Evolutionary conservation across 2,888 invertebrate genomes (phyloP).

Genomic region (Elaeidobius kamerunicus): DNA sequence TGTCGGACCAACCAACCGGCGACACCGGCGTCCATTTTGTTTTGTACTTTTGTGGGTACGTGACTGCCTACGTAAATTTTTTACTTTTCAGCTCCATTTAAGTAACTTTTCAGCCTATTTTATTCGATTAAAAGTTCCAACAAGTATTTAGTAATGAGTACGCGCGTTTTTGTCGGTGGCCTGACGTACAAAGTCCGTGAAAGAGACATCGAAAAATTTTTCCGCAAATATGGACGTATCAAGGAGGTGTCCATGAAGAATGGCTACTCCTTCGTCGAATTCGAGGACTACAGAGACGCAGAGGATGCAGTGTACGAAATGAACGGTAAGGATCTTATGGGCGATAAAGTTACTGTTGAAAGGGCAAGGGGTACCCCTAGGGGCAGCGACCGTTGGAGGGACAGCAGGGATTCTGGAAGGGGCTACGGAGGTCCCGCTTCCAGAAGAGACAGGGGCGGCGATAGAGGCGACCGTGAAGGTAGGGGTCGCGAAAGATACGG

Average conservation of each 20-base stretch:
- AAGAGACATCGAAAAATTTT: slow-evolving; percentile 93
- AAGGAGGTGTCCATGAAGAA: slow-evolving; percentile 94
- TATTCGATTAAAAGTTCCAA: background rate
- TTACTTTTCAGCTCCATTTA: background rate
- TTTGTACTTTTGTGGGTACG: background rate
- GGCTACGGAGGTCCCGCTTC: slow-evolving; percentile 8
- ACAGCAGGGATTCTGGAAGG: slow-evolving; percentile 55
- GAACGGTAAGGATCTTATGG: slow-evolving; percentile 93
- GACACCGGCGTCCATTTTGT: slow-evolving; percentile 1
- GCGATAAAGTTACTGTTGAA: slow-evolving; percentile 89
- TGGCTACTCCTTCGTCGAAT: slow-evolving; percentile 98
- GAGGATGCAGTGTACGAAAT: slow-evolving; percentile 98
- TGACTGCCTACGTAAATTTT: slow-evolving; percentile 3
- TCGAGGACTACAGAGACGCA: slow-evolving; percentile 95
- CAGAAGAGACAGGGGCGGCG: slow-evolving; percentile 26
- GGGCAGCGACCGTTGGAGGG: slow-evolving; percentile 71
- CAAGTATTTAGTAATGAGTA: slow-evolving; percentile 55
- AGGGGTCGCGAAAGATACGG: slow-evolving; percentile 70
- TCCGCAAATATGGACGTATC: slow-evolving; percentile 91
- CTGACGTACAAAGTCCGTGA: slow-evolving; percentile 85
- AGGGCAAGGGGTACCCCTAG: slow-evolving; percentile 72
- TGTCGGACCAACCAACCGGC: background rate
- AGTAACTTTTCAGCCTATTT: background rate
- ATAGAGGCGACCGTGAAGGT: slow-evolving; percentile 60
- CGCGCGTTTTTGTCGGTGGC: slow-evolving; percentile 83